Conservation (phyloP, 2,888 invertebrate genomes). For the Lordiphosa andalusiaca region DNA sequence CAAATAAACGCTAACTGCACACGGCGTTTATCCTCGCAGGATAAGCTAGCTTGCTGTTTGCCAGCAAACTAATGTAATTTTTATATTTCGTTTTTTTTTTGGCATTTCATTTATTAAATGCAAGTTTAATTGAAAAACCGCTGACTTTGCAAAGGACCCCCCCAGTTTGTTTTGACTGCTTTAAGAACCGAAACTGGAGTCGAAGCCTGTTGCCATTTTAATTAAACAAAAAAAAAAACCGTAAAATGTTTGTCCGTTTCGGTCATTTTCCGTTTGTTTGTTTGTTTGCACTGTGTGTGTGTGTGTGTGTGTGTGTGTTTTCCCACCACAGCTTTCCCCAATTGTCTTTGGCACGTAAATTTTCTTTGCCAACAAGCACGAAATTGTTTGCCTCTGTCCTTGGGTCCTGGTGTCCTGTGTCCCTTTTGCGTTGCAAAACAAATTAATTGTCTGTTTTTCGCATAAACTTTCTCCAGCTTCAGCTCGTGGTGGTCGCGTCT, state of each 20-base stretch:
- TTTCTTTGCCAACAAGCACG: constrained; percentile 72
- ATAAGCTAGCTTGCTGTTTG: constrained; percentile 5
- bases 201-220: constrained; percentile 61
- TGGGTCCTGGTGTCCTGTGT: constrained; percentile 30
- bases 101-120: constrained; percentile 41
- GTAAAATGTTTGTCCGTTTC: constrained; percentile 70
- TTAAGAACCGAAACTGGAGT: constrained; percentile 12
- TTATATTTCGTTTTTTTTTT: constrained; percentile 9
- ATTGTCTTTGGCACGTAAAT: constrained; percentile 72
- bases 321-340: constrained; percentile 14
- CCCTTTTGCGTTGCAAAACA: constrained; percentile 54
- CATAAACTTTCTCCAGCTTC: constrained; percentile 51
- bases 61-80: constrained; percentile 29
- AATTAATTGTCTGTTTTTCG: constrained; percentile 68
- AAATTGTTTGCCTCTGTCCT: constrained; percentile 55
- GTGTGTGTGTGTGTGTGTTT: neutral
- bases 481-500: constrained; percentile 24
- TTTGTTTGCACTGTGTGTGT: constrained; percentile 4
- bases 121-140: constrained; percentile 70
- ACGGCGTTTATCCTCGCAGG: constrained; percentile 2
- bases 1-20: constrained; percentile 37
- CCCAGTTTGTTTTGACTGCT: neutral
- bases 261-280: constrained; percentile 26
- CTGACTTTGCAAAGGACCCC: constrained; percentile 26
- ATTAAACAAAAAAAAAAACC: constrained; percentile 73